Evolutionary conservation across 1,140 invertebrate species (phyloP), one percentile per base, ranked within the genome.

Genomic region (Brachionus angularis): DNA sequence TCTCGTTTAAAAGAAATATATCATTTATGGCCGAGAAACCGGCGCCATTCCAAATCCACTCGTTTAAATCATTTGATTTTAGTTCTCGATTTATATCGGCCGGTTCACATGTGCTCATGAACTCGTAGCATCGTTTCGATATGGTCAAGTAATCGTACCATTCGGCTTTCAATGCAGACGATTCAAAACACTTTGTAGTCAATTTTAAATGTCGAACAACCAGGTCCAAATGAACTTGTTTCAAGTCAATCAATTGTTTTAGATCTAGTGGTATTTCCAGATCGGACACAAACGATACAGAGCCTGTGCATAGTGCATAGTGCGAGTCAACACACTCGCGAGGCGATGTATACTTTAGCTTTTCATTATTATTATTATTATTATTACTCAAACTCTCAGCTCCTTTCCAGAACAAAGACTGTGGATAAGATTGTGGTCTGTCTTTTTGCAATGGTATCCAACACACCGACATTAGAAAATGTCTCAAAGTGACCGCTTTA

Each of bases 1-100:
- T 71, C 27, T 71, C 70, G 14, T 67, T 67, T 1, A 71, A 18
- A 0, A 71, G 34, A 44, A 33, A 71, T 1, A 71, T 47, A 12
- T 5, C 5, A 10, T 18, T 36, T 21, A 47, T 33, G 16, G 70
- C 39, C 18, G 70, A 71, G 29, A 71, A 71, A 5, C 50, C 33
- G 4, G 25, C 16, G 14, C 70, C 70, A 27, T 53, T 71, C 70
- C 70, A 71, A 2, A 71, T 44, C 70, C 70, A 71, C 33, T 71
- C 50, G 8, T 21, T 71, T 16, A 71, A 27, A 44, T 71, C 52
- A 36, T 42, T 55, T 18, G 49, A 21, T 8, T 53, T 50, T 34
- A 71, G 49, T 23, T 71, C 70, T 8, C 25, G 29, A 23, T 31
- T 34, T 5, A 71, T 49, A n/a, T 29, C 31, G 14, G 10, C 25